phyloP scores from a whole-genome alignment of 1,140 invertebrate genomes.

The Idris sp. region DNA sequence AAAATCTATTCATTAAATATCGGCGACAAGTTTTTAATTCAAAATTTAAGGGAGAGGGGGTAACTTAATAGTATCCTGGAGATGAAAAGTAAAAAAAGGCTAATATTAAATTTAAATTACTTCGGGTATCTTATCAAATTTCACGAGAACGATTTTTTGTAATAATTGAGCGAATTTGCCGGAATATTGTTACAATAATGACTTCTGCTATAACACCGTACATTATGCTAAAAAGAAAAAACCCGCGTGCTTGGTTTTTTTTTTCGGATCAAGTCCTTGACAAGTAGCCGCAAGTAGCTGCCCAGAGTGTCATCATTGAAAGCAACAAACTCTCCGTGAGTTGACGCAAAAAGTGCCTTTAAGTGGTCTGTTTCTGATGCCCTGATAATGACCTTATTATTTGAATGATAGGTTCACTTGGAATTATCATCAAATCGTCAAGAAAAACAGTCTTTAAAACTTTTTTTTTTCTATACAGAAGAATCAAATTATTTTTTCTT shows the following conservation, averaged over 20 bases:
- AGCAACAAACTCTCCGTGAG: slow-evolving; percentile 49
- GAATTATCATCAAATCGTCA: slow-evolving; percentile 41
- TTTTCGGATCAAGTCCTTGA: slow-evolving; percentile 5
- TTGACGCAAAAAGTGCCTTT: slow-evolving; percentile 23
- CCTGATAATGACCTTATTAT: slow-evolving; percentile 48
- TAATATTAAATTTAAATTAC: slow-evolving; percentile 20
- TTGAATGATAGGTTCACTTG: slow-evolving; percentile 43
- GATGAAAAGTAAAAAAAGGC: slow-evolving; percentile 1
- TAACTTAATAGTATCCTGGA: not conserved
- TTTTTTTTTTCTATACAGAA: no score
- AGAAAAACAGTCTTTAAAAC: slow-evolving; percentile 26
- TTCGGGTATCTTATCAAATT: slow-evolving; percentile 20
- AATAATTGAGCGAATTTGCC: slow-evolving; percentile 38
- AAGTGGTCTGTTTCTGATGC: slow-evolving; percentile 38
- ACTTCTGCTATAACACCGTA: slow-evolving; percentile 24
- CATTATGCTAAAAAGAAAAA: no score
- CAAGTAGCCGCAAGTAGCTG: slow-evolving; percentile 47
- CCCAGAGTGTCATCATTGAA: slow-evolving; percentile 30
- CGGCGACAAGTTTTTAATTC: no score
- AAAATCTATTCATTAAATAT: no score
- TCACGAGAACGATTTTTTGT: no score
- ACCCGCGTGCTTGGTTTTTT: slow-evolving; percentile 30
- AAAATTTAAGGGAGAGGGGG: not conserved
- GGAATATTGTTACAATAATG: slow-evolving; percentile 45
- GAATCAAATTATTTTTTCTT: no score